Evolutionary conservation across 2,797 vertebrate species (phyloP), one percentile per base, ranked within the genome.

Genomic region (Chelidonichthys spinosus): DNA sequence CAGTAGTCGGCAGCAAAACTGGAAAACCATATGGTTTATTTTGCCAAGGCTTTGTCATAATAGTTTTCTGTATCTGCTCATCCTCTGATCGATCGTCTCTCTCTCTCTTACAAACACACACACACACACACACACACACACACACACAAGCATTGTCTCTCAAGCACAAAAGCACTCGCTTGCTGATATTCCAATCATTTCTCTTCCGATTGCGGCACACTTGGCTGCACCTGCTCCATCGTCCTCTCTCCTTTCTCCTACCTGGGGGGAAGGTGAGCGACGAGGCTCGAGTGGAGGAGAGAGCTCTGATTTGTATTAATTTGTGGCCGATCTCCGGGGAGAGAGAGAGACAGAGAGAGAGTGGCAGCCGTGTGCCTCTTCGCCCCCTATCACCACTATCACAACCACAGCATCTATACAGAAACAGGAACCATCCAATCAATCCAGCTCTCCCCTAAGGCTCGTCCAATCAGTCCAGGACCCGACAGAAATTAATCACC

Each of bases 241-340:
- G 60, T 89, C 89, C 84, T 84, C 81, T 73, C 70, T 80, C 52
- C 60, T 72, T 63, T 76, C 69, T 78, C 85, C 75, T 92, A 92
- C 92, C 92, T 92, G 83, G 91, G 87, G 92, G 92, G 90, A 93
- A 92, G 92, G 91, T 92, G 92, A 93, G 85, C 25, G 71, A 71
- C 73, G 71, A 82, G 60, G 69, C 65, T 76, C 32, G 61, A 75
- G 69, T 77, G 59, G 66, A 83, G 84, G 76, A 80, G 85, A 88
- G 83, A 69, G 46, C 68, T 88, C 85, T 91, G 91, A 92, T 92
- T 94, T 92, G 90, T 91, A 92, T 94, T 93, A 74, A 93, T 94
- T 92, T 93, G 84, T 33, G 39, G 75, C 59, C 36, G 66, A 89
- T 94, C 91, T 90, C 88, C 42, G 15, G 89, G 78, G 92, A 79